Percentiles rank a stretch among this genome's conserved stretches.
Conservation (phyloP, 2,888 invertebrate species). For the Drosophila merina region DNA sequence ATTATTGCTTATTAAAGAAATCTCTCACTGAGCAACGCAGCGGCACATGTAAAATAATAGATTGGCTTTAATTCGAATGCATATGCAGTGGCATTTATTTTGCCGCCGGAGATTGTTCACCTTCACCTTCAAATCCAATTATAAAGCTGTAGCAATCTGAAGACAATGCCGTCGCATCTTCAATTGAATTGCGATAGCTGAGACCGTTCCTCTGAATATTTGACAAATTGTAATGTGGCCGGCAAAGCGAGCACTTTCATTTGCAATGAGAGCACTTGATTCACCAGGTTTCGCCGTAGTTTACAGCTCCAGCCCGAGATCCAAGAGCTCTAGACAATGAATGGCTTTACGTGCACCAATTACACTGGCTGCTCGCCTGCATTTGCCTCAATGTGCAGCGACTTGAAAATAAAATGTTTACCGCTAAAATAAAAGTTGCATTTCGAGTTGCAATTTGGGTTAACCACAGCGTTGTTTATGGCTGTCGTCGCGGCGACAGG, state of each 20-base stretch:
- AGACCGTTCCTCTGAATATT: slow-evolving; percentile 47
- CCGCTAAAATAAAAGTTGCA: slow-evolving; percentile 60
- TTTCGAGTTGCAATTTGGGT: slow-evolving; percentile 63
- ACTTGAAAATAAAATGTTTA: slow-evolving; percentile 46
- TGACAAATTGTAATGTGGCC: slow-evolving; percentile 65
- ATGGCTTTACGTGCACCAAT: slow-evolving; percentile 67
- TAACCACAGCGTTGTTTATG: slow-evolving; percentile 52
- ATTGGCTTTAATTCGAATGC: slow-evolving; percentile 34
- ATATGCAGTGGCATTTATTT: slow-evolving; percentile 31
- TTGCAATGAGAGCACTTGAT: slow-evolving; percentile 68
- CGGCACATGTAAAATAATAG: slow-evolving; percentile 31
- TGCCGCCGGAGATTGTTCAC: slow-evolving; percentile 30
- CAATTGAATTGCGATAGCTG: slow-evolving; percentile 60
- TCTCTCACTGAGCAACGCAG: slow-evolving; percentile 42
- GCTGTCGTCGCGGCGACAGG: slow-evolving; percentile 25
- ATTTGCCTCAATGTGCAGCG: slow-evolving; percentile 72
- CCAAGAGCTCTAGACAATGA: slow-evolving; percentile 44
- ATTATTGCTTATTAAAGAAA: slow-evolving; percentile 53
- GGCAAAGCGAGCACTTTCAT: slow-evolving; percentile 69
- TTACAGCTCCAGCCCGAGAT: slow-evolving; percentile 11
- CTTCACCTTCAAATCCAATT: slow-evolving; percentile 47
- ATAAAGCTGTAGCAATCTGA: slow-evolving; percentile 4
- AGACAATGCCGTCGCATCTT: slow-evolving; percentile 63
- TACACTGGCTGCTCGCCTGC: slow-evolving; percentile 42
- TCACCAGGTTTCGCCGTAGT: slow-evolving; percentile 56